Evolutionary conservation across 1,140 invertebrate genomes (phyloP).

Genomic region (Lepidurus packardi): DNA sequence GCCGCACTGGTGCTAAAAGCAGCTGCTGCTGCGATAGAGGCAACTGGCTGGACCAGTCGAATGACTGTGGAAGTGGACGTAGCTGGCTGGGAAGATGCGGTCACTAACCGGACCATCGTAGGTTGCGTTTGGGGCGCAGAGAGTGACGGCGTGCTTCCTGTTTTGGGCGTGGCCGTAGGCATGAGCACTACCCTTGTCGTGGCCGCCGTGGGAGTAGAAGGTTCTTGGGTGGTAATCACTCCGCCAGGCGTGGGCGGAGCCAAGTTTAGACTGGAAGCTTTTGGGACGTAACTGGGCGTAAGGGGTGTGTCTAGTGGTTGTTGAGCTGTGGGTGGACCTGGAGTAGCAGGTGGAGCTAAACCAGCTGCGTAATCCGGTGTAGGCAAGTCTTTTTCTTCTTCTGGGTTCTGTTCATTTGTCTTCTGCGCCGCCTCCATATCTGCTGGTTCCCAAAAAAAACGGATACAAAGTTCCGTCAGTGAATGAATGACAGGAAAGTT

Average conservation of each 20-base stretch:
- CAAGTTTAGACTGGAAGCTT: constrained; percentile 30
- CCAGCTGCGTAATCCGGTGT: constrained; percentile 76
- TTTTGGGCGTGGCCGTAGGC: constrained; percentile 34
- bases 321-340: constrained; percentile 35
- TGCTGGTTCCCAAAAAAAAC: constrained; percentile 36
- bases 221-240: constrained; percentile 28
- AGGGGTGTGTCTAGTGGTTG: constrained; percentile 33
- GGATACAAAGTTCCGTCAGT: background rate
- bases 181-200: constrained; percentile 20
- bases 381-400: constrained; percentile 38
- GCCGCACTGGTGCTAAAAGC: constrained; percentile 30
- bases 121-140: constrained; percentile 15
- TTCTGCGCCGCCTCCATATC: constrained; percentile 74
- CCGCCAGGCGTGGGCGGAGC: constrained; percentile 23
- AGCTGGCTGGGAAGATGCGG: constrained; percentile 24
- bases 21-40: constrained; percentile 35
- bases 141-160: background rate
- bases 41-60: constrained; percentile 47
- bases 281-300: constrained; percentile 40
- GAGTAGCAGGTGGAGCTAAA: constrained; percentile 49
- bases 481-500: constrained; percentile 27
- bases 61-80: constrained; percentile 26
- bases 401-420: constrained; percentile 41
- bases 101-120: constrained; percentile 32
- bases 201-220: background rate